phyloP scores from a whole-genome alignment of 2,797 vertebrate species.

The Trichosurus vulpecula region DNA sequence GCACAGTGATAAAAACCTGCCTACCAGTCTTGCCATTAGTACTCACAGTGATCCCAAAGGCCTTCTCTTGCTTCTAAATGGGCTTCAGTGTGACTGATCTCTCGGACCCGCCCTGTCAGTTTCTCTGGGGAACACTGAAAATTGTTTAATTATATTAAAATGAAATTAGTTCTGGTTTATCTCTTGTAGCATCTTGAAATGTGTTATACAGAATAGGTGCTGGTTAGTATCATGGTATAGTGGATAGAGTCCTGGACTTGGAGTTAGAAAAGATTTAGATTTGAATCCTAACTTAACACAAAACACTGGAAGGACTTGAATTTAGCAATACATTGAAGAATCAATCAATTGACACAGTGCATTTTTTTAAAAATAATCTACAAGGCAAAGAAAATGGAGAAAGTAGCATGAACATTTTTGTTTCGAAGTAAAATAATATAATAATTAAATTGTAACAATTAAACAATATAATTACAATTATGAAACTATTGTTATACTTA shows the following conservation, averaged over 20 bases:
- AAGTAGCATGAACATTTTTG: background rate
- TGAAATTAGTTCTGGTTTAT: background rate
- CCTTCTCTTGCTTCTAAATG: background rate
- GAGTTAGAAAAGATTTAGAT: background rate
- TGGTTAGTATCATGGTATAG: background rate
- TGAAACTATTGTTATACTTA: no score
- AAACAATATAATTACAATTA: no score
- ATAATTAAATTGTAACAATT: background rate
- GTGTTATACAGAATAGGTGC: background rate
- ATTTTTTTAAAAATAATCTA: background rate
- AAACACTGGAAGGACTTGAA: no score
- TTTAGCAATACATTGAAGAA: background rate
- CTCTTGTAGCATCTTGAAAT: background rate
- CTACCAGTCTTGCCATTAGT: background rate
- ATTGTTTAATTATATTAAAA: background rate
- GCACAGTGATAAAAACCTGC: background rate
- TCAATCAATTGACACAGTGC: background rate
- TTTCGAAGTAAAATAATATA: background rate
- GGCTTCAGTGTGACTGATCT: background rate
- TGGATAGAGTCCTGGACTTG: background rate
- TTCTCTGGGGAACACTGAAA: background rate
- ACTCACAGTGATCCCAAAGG: background rate
- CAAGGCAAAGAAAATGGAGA: background rate
- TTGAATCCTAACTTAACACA: background rate
- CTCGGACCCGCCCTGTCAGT: background rate